Evolutionary conservation across 1,140 invertebrate genomes (phyloP).

Genomic region (Ceratina australensis): DNA sequence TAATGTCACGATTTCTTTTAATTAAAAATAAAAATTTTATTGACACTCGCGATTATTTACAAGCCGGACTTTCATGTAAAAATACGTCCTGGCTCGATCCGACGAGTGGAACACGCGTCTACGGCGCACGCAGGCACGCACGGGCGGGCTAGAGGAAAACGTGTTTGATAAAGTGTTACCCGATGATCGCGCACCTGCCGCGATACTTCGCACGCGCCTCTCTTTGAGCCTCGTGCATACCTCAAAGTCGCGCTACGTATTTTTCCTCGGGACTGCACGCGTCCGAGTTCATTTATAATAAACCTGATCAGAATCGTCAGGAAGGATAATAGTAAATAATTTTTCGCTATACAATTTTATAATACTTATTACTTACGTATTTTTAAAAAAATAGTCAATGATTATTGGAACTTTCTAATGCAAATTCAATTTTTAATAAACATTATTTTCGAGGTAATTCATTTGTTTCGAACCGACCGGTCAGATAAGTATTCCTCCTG

Average conservation of each 20-base stretch:
- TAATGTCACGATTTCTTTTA: too few species aligned
- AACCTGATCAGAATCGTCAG: too few species aligned
- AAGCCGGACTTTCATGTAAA: slow-evolving; percentile 20
- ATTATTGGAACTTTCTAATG: too few species aligned
- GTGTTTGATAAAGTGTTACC: slow-evolving; percentile 44
- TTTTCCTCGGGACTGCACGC: slow-evolving; percentile 14
- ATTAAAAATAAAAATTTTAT: too few species aligned
- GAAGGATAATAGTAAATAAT: too few species aligned
- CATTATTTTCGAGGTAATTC: too few species aligned
- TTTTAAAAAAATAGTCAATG: too few species aligned
- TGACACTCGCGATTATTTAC: slow-evolving; percentile 24
- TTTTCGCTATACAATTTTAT: too few species aligned
- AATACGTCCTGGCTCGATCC: not conserved
- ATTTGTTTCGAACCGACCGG: not conserved
- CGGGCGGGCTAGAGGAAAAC: slow-evolving; percentile 27
- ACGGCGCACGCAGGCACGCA: not conserved
- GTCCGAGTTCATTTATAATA: too few species aligned
- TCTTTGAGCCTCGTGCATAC: slow-evolving; percentile 16
- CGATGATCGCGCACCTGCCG: slow-evolving; percentile 51
- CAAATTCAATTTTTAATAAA: too few species aligned
- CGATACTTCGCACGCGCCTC: slow-evolving; percentile 19
- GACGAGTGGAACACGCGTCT: not conserved
- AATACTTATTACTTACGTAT: too few species aligned
- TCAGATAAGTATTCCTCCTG: too few species aligned
- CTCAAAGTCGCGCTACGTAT: slow-evolving; percentile 10